Base-by-base conservation (phyloP, 2,797 vertebrate genomes). In the Diglossa cyanea region DNA sequence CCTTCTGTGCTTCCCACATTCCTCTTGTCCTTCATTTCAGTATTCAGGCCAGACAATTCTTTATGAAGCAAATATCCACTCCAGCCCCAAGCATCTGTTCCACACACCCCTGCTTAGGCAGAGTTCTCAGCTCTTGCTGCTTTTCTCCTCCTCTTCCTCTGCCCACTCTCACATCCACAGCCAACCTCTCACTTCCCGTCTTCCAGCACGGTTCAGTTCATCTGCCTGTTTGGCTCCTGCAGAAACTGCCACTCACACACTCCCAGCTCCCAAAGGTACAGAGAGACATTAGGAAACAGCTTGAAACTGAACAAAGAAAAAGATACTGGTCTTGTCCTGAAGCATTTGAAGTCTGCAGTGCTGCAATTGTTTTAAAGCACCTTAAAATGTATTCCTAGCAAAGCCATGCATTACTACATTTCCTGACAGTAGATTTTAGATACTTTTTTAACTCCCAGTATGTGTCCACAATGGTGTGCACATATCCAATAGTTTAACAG, bases 101-200 rank as follows among this genome's bases (percentile, higher is more conserved):
- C 42, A 55, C 55, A 54, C 47, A 35, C 58, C 81, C 47, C 54
- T 54, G 57, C 37, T 60, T 37, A 9, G 17, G 42, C 60, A 82
- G 48, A 76, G 16, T 20, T 85, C 61, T 89, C 61, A 45, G 74
- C 50, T 87, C 84, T 77, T 80, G 39, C 68, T 35, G 39, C 37
- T 88, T 68, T 83, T 86, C 57, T 94, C 61, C 85, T 87, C 53
- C 33, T 78, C 62, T 88, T 92, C 87, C 61, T 92, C 84, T 91
- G 66, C 90, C 76, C 77, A 74, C 44, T 91, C 53, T 88, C 67
- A 53, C 39, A 50, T 87, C 74, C 78, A 89, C 37, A 94, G 81
- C 65, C 92, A 94, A 9, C 18, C 55, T 90, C 81, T 80, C 78
- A 8, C 54, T 92, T 90, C 62, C 47, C 28, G 42, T 76, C 74